These are phyloP conservation scores for Calidris pygmaea DNA, from an alignment of 2,113 vertebrate genomes.

Conservation along the genomic window DNA sequence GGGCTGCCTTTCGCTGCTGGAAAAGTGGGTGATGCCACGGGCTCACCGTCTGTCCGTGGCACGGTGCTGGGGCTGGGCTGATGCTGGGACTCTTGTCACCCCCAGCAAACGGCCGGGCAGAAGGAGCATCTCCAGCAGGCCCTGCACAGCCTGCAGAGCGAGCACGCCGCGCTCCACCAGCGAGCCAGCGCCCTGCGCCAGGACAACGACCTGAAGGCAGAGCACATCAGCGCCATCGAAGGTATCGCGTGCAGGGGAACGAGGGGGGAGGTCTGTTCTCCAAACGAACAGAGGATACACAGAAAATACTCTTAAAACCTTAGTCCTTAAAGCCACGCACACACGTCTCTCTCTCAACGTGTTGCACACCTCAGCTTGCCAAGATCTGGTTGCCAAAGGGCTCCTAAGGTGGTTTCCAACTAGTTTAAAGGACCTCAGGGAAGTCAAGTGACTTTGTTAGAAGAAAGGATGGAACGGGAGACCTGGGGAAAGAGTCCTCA, in stretches of 20 bases:
- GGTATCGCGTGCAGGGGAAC: background rate
- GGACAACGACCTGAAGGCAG: slow-evolving; percentile 72
- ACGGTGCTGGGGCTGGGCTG: background rate
- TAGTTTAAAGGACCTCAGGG: background rate
- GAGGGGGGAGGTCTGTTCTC: rapidly evolving
- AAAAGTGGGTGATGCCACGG: rapidly evolving
- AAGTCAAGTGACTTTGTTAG: background rate
- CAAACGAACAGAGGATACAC: rapidly evolving
- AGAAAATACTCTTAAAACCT: rapidly evolving
- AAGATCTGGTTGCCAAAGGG: background rate
- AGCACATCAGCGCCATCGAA: slow-evolving; percentile 63
- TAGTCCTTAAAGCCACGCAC: rapidly evolving
- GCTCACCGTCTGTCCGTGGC: background rate
- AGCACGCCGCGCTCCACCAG: slow-evolving; percentile 65
- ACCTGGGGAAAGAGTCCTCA: background rate
- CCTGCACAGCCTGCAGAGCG: slow-evolving; percentile 41
- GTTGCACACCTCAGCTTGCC: background rate
- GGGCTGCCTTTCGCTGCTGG: background rate
- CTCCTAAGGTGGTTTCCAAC: background rate
- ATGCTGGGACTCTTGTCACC: background rate
- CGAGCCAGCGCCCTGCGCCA: slow-evolving; percentile 71
- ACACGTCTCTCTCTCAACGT: rapidly evolving
- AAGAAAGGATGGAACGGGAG: background rate
- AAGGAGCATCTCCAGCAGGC: slow-evolving; percentile 49
- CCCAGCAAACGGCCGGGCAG: slow-evolving; percentile 50